phyloP scores from a whole-genome alignment of 2,113 vertebrate species.

The Bothrops jararaca region DNA sequence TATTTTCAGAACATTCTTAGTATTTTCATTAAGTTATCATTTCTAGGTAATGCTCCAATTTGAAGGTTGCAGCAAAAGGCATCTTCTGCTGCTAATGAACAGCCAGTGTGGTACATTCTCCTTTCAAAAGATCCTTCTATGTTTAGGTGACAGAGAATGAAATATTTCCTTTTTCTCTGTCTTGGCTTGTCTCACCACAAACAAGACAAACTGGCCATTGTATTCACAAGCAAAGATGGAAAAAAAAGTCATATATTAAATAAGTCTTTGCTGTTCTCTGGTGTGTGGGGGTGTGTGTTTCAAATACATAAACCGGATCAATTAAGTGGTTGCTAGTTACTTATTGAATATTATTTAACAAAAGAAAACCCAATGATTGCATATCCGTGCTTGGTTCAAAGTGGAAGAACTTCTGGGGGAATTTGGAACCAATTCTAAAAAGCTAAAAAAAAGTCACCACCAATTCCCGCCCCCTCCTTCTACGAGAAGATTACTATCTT shows the following conservation, averaged over 20 bases:
- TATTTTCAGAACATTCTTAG: background rate
- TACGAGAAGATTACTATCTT: background rate
- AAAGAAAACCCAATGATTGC: background rate
- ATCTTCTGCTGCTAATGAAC: background rate
- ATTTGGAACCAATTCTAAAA: background rate
- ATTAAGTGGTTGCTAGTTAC: background rate
- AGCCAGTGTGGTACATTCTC: rapidly evolving
- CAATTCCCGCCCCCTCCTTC: background rate
- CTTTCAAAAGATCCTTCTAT: background rate
- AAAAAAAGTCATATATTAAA: background rate
- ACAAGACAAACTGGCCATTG: background rate
- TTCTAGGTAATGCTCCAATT: rapidly evolving
- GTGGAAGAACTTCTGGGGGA: background rate
- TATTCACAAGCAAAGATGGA: background rate
- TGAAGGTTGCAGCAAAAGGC: background rate
- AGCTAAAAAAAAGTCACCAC: background rate
- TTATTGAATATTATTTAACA: too few relatives aligned
- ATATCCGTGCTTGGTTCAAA: background rate
- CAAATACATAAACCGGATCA: background rate
- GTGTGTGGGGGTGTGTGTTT: background rate
- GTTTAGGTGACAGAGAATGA: background rate
- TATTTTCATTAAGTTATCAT: background rate
- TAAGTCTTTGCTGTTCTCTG: background rate
- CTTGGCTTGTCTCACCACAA: background rate
- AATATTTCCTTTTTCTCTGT: background rate